Conservation (phyloP, 2,113 vertebrate genomes). For the Tenebrosternarchus preto region DNA sequence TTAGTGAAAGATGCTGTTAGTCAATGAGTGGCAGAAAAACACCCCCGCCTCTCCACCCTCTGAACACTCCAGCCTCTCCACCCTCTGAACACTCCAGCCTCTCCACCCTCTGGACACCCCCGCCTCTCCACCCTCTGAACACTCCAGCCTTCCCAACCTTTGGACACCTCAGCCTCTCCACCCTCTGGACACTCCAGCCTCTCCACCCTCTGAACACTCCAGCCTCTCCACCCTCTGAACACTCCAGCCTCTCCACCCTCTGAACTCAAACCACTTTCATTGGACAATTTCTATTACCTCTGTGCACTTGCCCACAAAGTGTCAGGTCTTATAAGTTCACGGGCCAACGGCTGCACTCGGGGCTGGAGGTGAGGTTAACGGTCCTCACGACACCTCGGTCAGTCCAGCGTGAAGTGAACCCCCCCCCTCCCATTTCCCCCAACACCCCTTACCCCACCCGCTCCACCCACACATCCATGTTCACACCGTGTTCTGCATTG, state of each 20-base stretch:
- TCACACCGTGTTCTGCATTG: conserved; percentile 5
- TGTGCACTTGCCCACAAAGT: conserved; percentile 4
- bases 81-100: too few relatives aligned
- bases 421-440: neutral
- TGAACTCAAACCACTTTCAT: neutral
- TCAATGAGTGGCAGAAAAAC: neutral
- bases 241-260: neutral
- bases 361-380: neutral
- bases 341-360: neutral
- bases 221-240: too few relatives aligned
- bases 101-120: too few relatives aligned
- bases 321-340: neutral
- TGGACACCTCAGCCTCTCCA: too few relatives aligned
- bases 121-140: too few relatives aligned
- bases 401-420: too few relatives aligned
- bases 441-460: neutral
- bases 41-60: too few relatives aligned
- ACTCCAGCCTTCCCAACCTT: too few relatives aligned
- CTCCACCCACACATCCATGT: conserved; percentile 12
- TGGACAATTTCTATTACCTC: conserved; percentile 16
- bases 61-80: too few relatives aligned
- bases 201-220: too few relatives aligned
- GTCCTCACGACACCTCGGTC: neutral
- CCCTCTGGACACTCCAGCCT: too few relatives aligned
- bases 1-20: neutral